Evolutionary conservation across 2,797 vertebrate species (phyloP).

Genomic region (Schizothorax lantsangensis): DNA sequence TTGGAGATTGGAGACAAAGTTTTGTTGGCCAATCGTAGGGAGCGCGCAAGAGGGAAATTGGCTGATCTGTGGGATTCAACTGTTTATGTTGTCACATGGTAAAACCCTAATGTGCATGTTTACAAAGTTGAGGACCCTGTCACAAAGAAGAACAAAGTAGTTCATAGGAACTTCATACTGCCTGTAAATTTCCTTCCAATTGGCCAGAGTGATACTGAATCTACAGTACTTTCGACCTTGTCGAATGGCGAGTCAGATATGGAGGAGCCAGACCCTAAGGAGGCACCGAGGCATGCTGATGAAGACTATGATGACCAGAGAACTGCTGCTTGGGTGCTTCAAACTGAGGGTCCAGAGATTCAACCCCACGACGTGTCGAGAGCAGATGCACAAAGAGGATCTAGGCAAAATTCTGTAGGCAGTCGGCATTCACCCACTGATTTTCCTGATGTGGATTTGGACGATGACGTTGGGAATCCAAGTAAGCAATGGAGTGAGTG

Average conservation of each 20-base stretch:
- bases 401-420: background rate
- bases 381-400: background rate
- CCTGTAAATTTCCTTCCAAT: background rate
- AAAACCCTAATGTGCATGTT: background rate
- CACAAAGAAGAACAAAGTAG: background rate
- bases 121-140: background rate
- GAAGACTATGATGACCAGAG: background rate
- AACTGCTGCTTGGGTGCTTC: background rate
- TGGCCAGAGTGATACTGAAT: background rate
- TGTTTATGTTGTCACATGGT: background rate
- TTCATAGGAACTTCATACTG: background rate
- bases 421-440: background rate
- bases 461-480: too few relatives aligned
- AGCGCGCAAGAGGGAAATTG: background rate
- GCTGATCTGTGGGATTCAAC: background rate
- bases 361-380: fast-evolving
- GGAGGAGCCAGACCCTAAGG: background rate
- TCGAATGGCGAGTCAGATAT: background rate
- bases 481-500: too few relatives aligned
- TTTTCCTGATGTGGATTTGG: background rate
- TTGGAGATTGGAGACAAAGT: too few relatives aligned
- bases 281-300: background rate
- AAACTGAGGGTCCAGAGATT: background rate
- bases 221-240: background rate
- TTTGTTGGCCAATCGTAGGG: too few relatives aligned